These are phyloP conservation scores for Microctenopoma stevenorrisi DNA, from an alignment of 2,797 vertebrate genomes.

Conservation along the genomic window DNA sequence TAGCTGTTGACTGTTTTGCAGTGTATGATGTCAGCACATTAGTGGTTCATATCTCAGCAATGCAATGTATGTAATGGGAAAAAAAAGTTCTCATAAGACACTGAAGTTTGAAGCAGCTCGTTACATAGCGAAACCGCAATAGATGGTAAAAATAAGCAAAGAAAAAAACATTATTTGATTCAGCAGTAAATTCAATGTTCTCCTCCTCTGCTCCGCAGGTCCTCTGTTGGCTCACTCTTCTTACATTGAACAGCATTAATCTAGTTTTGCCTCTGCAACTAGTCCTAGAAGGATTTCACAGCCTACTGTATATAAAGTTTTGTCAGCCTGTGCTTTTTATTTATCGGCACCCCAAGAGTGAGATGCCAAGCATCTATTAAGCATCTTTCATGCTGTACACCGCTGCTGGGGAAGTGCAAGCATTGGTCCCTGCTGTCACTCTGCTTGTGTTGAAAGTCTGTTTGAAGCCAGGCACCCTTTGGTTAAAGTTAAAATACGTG, in stretches of 20 bases:
- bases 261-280: constrained; percentile 36
- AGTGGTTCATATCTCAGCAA: neutral
- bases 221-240: constrained; percentile 19
- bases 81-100: neutral
- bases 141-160: constrained; percentile 13
- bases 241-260: constrained; percentile 15
- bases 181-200: constrained; percentile 6
- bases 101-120: neutral
- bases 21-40: neutral
- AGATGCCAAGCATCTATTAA: constrained; percentile 62
- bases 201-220: neutral
- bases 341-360: constrained; percentile 57
- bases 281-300: constrained; percentile 35
- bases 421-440: constrained; percentile 63
- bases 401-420: constrained; percentile 50
- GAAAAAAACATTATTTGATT: neutral
- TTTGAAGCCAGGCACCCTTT: constrained; percentile 58
- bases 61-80: neutral
- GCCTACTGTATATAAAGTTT: constrained; percentile 41
- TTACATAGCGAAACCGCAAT: neutral
- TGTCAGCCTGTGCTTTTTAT: constrained; percentile 59
- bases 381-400: constrained; percentile 57
- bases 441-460: constrained; percentile 54
- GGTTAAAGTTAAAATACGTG: constrained; percentile 51
- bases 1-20: neutral